Evolutionary conservation across 2,888 invertebrate genomes (phyloP), one percentile per base, ranked within the genome.

Genomic region (Amiota mariae): DNA sequence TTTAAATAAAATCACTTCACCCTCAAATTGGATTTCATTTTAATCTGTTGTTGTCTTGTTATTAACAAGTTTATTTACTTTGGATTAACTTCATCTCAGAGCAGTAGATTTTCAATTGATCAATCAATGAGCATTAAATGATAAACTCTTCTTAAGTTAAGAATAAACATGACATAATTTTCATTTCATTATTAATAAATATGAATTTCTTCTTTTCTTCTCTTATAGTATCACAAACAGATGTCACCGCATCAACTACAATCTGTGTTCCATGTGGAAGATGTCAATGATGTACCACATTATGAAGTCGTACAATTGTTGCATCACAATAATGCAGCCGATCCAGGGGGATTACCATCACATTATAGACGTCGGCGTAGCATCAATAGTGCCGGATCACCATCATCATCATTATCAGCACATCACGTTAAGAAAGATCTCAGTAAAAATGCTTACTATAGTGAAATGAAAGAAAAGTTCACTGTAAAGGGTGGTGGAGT

Each of bases 251-350:
- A 95, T 77, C 96, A 97, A 91, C 91, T 96, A 87, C 92, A 93
- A 88, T 93, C 92, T 87, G 93, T 96, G 79, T 97, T 97, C 91
- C 96, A 97, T 90, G 95, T 96, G 82, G 94, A 95, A 75, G 92
- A 93, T 85, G 93, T 94, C 89, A 92, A 93, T 84, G 91, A 93
- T 88, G 95, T 97, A 85, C 97, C 97, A 78, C 92, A 94, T 81
- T 97, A 97, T 90, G 95, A 97, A 91, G 91, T 96, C 82, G 93
- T 97, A 72, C 93, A 94, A 79, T 92, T 97, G 78, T 95, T 95
- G 89, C 93, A 93, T 20, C 59, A 59, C 59, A 59, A 20, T 78
- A 88, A 86, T 67, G 80, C 79, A 46, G 78, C 76, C 68, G 80
- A 91, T 85, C 78, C 75, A 24, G 72, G 73, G 71, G 76, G 91